phyloP scores from a whole-genome alignment of 2,888 invertebrate genomes.

The Cryptocephalus primarius region DNA sequence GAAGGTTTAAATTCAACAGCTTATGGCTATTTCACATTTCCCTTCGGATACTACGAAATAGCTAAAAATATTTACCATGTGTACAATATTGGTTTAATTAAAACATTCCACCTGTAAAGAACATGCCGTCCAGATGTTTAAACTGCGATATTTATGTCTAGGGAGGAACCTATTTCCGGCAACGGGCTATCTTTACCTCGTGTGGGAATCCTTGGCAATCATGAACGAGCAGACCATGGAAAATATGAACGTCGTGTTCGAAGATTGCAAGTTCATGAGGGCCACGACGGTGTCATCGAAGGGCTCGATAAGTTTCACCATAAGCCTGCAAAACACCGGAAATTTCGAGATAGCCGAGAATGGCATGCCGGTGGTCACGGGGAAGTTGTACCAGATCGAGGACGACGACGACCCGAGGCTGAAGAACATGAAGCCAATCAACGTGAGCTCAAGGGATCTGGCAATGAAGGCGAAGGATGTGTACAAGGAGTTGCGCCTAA shows the following conservation, averaged over 20 bases:
- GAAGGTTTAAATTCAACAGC: too few relatives aligned
- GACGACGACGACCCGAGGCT: constrained; percentile 32
- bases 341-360: constrained; percentile 26
- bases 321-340: constrained; percentile 23
- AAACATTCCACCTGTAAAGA: too few relatives aligned
- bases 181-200: constrained; percentile 36
- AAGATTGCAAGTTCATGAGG: constrained; percentile 47
- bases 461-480: constrained; percentile 49
- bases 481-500: constrained; percentile 55
- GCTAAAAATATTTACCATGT: too few relatives aligned
- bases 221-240: constrained; percentile 29
- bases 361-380: constrained; percentile 14
- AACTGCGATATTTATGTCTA: background rate
- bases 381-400: constrained; percentile 8
- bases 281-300: constrained; percentile 39
- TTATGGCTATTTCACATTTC: too few relatives aligned
- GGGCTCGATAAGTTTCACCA: constrained; percentile 19
- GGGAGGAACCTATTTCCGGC: constrained; percentile 43
- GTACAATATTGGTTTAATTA: too few relatives aligned
- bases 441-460: constrained; percentile 25
- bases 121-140: too few relatives aligned
- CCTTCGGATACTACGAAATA: too few relatives aligned
- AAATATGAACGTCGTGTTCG: constrained; percentile 40
- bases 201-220: constrained; percentile 44
- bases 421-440: background rate